phyloP scores from a whole-genome alignment of 2,888 invertebrate genomes.

The Ichneumoninae sp. region DNA sequence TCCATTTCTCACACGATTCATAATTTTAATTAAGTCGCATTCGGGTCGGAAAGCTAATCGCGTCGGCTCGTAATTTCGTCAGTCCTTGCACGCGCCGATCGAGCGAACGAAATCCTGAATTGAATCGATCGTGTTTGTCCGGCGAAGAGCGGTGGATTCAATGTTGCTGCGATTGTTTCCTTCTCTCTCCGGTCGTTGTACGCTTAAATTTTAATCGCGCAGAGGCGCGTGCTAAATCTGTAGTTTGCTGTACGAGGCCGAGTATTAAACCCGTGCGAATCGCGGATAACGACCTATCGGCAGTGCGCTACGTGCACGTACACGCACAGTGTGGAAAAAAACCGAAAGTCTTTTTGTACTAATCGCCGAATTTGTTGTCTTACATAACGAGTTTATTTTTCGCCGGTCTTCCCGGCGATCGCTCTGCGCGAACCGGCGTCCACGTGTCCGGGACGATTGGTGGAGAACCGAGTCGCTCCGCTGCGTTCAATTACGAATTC shows the following conservation, averaged over 20 bases:
- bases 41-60: neutral
- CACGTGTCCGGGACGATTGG: neutral
- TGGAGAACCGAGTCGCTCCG: neutral
- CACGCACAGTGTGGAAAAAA: slow-evolving; percentile 4
- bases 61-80: neutral
- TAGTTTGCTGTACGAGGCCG: neutral
- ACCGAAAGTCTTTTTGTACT: slow-evolving; percentile 1
- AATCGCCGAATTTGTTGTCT: slow-evolving; percentile 9
- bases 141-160: slow-evolving; percentile 7
- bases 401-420: neutral
- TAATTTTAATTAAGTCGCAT: neutral
- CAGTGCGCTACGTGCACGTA: neutral
- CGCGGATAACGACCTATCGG: neutral
- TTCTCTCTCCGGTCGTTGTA: neutral
- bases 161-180: slow-evolving; percentile 32
- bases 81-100: slow-evolving; percentile 37
- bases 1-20: neutral
- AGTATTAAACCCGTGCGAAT: slow-evolving; percentile 2
- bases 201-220: slow-evolving; percentile 27
- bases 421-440: neutral
- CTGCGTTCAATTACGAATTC: slow-evolving; percentile 35
- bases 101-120: slow-evolving; percentile 10
- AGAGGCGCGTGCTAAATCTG: slow-evolving; percentile 16
- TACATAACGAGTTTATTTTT: slow-evolving; percentile 48
- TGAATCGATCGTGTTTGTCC: slow-evolving; percentile 42